Evolutionary conservation across 1,140 invertebrate species (phyloP), one percentile per base, ranked within the genome.

Genomic region (Frieseomelitta varia): DNA sequence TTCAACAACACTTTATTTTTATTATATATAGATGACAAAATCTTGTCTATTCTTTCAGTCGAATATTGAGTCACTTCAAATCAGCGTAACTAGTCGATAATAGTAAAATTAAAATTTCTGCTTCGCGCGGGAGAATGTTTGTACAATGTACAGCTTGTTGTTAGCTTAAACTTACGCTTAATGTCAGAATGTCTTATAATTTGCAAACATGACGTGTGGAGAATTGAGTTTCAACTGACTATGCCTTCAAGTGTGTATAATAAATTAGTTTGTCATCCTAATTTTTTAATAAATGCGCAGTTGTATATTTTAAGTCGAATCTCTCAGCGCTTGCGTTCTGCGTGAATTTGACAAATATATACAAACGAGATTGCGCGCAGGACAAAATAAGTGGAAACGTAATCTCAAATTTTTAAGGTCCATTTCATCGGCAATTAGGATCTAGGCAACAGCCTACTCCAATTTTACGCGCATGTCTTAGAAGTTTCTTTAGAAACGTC

Each of bases 1-100:
- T 74, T 74, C 72, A 55, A 74, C 30, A 74, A 15, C 51, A 30
- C 55, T 55, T n/a, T n/a, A n/a, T n/a, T n/a, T n/a, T n/a, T 27
- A 6, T 27, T 17, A 1, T 51, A 4, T 17, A n/a, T 17, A 39
- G 12, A 47, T 72, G 47, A 69, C 21, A 69, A 4, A 30, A 19
- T 24, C 8, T 72, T 72, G 69, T 19, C 27, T n/a, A 55, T 55
- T n/a, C 11, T 74, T 55, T 71, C 12, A 30, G 15, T 4, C 47
- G 10, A n/a, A 53, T 53, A 27, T 19, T 15, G 47, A 74, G 1
- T 4, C 27, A 30, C 19, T 74, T 74, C 30, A 55, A 10, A 10
- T 21, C 30, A 15, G 3, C 27, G 17, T 55, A 55, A 34, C 19
- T 71, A 14, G 3, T 10, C 65, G n/a, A 11, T 14, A 8, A 14